A percentile compares a stretch with the other conserved stretches of the same genome.
These are phyloP conservation scores for Diuraphis noxia DNA, from an alignment of 1,140 invertebrate species.

Conservation along the genomic window DNA sequence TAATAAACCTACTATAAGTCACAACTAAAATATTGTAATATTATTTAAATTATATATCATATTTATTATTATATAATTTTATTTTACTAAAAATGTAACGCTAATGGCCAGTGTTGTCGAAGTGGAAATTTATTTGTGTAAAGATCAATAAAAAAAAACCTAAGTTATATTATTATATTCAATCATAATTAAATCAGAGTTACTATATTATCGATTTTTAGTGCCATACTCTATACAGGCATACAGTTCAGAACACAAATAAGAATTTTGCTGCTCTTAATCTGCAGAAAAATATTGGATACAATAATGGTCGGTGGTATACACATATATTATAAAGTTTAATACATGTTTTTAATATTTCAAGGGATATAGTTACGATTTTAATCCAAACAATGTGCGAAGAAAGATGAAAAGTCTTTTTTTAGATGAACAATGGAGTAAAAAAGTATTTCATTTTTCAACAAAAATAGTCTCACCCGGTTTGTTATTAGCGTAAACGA, in stretches of 20 bases:
- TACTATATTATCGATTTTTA: neutral
- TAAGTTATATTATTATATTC: no score
- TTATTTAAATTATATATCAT: no score
- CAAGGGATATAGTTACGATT: neutral
- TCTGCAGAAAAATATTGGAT: neutral
- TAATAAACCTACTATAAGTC: no score
- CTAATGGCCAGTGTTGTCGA: no score
- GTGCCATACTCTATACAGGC: neutral
- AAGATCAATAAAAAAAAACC: no score
- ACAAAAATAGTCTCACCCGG: neutral
- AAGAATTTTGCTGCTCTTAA: neutral
- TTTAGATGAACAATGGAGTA: neutral
- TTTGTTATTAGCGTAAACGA: neutral
- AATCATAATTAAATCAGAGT: neutral
- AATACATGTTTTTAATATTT: neutral
- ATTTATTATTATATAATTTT: no score
- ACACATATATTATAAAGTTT: no score
- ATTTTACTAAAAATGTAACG: no score
- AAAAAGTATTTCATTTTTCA: neutral
- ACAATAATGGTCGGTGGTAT: no score
- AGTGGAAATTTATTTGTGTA: no score
- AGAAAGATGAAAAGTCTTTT: neutral
- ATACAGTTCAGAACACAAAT: neutral
- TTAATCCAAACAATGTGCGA: neutral
- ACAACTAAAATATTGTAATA: no score